Evolutionary conservation across 2,888 invertebrate species (phyloP), one percentile per base, ranked within the genome.

Genomic region (Brachycybe producta): DNA sequence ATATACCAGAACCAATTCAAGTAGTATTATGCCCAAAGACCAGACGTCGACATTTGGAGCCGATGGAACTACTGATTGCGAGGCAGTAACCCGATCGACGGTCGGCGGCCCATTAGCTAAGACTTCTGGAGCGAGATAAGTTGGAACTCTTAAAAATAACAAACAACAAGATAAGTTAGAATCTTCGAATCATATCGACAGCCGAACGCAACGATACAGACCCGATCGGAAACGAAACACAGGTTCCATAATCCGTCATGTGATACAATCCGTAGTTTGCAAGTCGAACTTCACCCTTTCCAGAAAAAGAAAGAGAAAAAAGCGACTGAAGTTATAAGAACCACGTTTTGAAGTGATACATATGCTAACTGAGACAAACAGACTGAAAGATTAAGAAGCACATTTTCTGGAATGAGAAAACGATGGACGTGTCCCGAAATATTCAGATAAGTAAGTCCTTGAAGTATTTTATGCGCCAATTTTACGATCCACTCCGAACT

Each of bases 251-350:
- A 58, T 81, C 82, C 15, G 92, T 91, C 84, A 94, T 88, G 60
- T 84, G 79, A 67, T 82, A 88, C 58, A 94, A 69, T n/a, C 94
- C 95, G 73, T 85, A 94, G 67, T 91, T 88, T 60, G 86, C 87
- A 30, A 97, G 66, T 64, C 92, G 90, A 0, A 86, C 80, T 62
- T 78, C 54, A 15, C 61, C 59, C 66, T 68, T 59, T 39, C 46
- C 51, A 23, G 34, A 47, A 51, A 49, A 24, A 42, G 19, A 24
- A 3, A 13, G 42, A 24, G 23, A 21, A 19, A 38, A 26, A 26
- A 40, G 36, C n/a, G n/a, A n/a, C n/a, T n/a, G n/a, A n/a, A n/a
- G n/a, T n/a, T n/a, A n/a, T n/a, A n/a, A n/a, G n/a, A n/a, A n/a
- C n/a, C n/a, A n/a, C n/a, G n/a, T 38, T 13, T 38, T 15, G 15